Conservation (phyloP, 2,888 invertebrate genomes). For the Drosophila greeni region DNA sequence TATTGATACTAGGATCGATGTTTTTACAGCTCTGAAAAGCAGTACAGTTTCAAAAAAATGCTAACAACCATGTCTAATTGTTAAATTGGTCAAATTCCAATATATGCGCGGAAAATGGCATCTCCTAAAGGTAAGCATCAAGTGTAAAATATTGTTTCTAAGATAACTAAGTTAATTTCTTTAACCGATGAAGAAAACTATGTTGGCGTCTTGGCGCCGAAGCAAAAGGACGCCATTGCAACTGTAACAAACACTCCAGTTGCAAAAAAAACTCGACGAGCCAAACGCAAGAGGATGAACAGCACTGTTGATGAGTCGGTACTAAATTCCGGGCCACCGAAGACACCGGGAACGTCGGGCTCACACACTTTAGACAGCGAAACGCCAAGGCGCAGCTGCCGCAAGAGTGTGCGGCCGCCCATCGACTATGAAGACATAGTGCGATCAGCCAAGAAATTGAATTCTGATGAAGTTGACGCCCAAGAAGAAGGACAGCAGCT, state of each 20-base stretch:
- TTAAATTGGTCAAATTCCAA: background rate
- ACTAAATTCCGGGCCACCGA: background rate
- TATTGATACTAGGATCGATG: too few species aligned
- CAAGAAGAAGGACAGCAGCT: slow-evolving; percentile 27
- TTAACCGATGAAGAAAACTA: background rate
- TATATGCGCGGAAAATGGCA: slow-evolving; percentile 10
- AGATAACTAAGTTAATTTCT: background rate
- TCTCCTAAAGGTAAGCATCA: slow-evolving; percentile 5
- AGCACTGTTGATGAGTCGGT: background rate
- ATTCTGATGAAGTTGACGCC: background rate
- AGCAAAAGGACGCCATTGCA: slow-evolving; percentile 12
- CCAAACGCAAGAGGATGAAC: background rate
- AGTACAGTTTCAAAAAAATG: slow-evolving; percentile 17
- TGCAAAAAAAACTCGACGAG: slow-evolving; percentile 38
- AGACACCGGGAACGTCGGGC: background rate
- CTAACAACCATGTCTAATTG: background rate
- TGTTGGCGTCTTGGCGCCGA: slow-evolving; percentile 20
- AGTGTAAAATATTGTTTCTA: too few species aligned
- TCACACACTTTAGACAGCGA: slow-evolving; percentile 12
- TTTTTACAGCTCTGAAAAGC: too few species aligned
- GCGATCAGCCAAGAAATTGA: slow-evolving; percentile 40
- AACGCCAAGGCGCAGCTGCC: slow-evolving; percentile 73
- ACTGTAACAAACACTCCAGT: slow-evolving; percentile 34
- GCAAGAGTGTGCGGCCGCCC: slow-evolving; percentile 73
- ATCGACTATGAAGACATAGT: slow-evolving; percentile 75